These are phyloP conservation scores for Leptosomus discolor DNA, from an alignment of 2,113 vertebrate species.

Conservation along the genomic window DNA sequence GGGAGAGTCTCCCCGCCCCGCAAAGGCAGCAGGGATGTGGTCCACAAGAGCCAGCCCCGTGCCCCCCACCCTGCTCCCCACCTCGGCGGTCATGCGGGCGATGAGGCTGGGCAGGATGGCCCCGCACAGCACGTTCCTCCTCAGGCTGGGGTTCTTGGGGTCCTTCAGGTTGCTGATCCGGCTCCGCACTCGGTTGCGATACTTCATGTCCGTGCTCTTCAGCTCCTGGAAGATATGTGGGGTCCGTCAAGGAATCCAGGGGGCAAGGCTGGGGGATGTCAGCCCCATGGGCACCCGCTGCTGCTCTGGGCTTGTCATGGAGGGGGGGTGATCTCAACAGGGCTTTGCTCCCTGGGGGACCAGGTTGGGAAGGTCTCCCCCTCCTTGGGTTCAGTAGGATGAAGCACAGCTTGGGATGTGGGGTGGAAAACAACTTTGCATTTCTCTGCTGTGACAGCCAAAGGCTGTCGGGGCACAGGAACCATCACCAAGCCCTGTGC, in stretches of 20 bases:
- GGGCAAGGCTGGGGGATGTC: accelerated
- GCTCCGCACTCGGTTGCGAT: conserved; percentile 94
- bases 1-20: background rate
- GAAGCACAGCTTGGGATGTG: background rate
- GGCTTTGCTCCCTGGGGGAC: background rate
- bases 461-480: background rate
- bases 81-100: conserved; percentile 92
- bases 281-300: background rate
- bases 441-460: background rate
- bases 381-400: background rate
- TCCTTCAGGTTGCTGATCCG: conserved; percentile 98
- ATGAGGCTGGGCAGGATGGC: conserved; percentile 83
- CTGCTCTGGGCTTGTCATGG: too few relatives aligned
- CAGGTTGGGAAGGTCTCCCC: background rate
- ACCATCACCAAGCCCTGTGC: background rate
- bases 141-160: conserved; percentile 90
- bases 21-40: background rate
- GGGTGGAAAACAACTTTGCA: background rate
- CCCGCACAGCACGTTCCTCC: conserved; percentile 88
- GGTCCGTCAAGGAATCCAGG: conserved; percentile 59
- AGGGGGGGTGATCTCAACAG: background rate
- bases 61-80: conserved; percentile 2
- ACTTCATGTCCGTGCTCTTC: conserved; percentile 93
- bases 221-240: conserved; percentile 96
- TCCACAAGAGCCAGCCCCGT: accelerated